Evolutionary conservation across 2,888 invertebrate species (phyloP), one percentile per base, ranked within the genome.

Genomic region (Vanessa cardui): DNA sequence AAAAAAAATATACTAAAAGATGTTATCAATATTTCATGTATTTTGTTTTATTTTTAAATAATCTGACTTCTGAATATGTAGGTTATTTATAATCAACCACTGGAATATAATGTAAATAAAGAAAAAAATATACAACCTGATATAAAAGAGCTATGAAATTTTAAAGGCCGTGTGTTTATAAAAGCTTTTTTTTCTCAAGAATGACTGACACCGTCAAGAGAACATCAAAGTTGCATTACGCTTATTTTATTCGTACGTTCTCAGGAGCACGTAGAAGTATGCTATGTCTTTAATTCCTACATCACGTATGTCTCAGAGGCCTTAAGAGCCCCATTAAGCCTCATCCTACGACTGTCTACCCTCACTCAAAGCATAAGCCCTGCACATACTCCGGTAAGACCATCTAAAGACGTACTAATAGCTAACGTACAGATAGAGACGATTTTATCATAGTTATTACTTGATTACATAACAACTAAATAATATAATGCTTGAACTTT

Each of bases 291-390:
- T 49, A 67, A 63, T 63, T 63, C 63, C 26, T 50, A 50, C 63
- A 67, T 67, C 67, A 67, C 67, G 50, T 62, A 49, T 52, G 46
- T 62, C 67, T 68, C 61, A 58, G 52, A 58, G 58, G 60, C 60
- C 56, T 62, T 70, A 64, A 70, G 64, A 61, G 70, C 70, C 61
- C 61, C 68, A 63, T 64, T 70, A 61, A 54, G 60, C 31, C 58
- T 46, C 64, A 61, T 70, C 67, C 70, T 58, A 52, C 47, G 63
- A 62, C 63, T 49, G 68, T 69, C 65, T 65, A 56, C 68, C 67
- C 67, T 67, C 58, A 67, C 61, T 66, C 61, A 70, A 47, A 58
- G 68, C 61, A 58, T 64, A 70, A 70, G 70, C 67, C 52, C 44
- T 58, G 58, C 62, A 54, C 49, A 54, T 31, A 58, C 20, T 18